Percentiles rank a stretch among this genome's conserved stretches.
Evolutionary conservation across 2,113 vertebrate species (phyloP).

Genomic region (Platanista minor): DNA sequence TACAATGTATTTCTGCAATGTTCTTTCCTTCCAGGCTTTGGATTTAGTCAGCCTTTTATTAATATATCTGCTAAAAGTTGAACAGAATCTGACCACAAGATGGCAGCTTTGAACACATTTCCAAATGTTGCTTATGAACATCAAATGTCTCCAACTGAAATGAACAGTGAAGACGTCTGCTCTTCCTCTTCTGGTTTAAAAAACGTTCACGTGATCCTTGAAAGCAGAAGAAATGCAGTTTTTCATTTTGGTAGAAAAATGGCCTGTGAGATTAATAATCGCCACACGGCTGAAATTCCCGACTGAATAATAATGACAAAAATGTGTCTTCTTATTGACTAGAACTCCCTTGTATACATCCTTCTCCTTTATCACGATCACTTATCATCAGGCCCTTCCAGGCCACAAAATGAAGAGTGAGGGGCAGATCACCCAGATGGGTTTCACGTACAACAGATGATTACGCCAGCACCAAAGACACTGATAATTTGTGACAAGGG

Average conservation of each 20-base stretch:
- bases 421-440: neutral
- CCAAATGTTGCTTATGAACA: neutral
- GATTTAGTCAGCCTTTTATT: neutral
- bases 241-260: neutral
- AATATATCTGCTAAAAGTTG: neutral
- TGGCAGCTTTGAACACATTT: constrained; percentile 1
- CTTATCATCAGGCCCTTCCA: neutral
- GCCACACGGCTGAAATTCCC: neutral
- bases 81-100: constrained; percentile 50
- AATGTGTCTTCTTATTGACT: neutral
- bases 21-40: fast-evolving
- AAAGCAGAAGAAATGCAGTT: neutral
- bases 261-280: neutral
- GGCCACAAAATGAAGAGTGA: constrained; percentile 38
- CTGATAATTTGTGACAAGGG: constrained; percentile 51
- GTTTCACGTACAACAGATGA: neutral
- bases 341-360: neutral
- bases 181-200: neutral
- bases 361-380: neutral
- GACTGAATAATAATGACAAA: neutral
- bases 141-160: constrained; percentile 44
- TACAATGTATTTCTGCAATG: neutral
- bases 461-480: neutral
- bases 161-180: constrained; percentile 45
- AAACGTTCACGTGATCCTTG: neutral